Percentiles rank a stretch among this genome's conserved stretches.
Conservation (phyloP, 2,888 invertebrate species). For the Myopa testacea region DNA sequence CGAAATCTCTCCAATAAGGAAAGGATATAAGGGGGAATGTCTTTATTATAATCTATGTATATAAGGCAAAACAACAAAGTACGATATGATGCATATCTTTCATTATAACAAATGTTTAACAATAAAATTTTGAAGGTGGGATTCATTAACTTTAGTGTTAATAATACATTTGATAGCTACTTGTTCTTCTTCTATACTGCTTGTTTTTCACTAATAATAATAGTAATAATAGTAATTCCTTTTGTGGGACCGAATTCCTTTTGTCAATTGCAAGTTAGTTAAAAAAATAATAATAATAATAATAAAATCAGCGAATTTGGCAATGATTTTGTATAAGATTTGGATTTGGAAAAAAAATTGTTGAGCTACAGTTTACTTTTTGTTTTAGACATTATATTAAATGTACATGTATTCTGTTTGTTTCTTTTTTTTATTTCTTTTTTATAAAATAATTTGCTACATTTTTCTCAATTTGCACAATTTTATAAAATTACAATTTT, state of each 20-base stretch:
- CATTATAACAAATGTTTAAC: no score
- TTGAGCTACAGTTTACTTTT: slow-evolving; percentile 66
- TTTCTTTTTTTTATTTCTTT: slow-evolving; percentile 36
- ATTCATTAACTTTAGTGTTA: no score
- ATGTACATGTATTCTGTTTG: slow-evolving; percentile 8
- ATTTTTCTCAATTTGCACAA: slow-evolving; percentile 35
- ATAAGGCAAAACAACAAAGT: no score
- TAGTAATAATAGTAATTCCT: background rate
- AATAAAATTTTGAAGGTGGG: no score
- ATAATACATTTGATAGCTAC: slow-evolving; percentile 32
- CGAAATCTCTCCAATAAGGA: no score
- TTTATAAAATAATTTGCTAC: slow-evolving; percentile 35
- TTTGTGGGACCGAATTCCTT: slow-evolving; percentile 35
- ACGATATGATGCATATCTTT: no score
- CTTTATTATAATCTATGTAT: no score
- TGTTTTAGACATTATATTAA: background rate
- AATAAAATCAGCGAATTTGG: slow-evolving; percentile 52
- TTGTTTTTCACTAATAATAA: slow-evolving; percentile 21
- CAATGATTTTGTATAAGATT: slow-evolving; percentile 46
- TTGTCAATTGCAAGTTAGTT: slow-evolving; percentile 29
- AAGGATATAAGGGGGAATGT: no score
- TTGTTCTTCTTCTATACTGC: slow-evolving; percentile 1
- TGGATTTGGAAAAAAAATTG: slow-evolving; percentile 59
- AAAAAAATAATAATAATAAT: slow-evolving; percentile 33
- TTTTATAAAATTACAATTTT: slow-evolving; percentile 28